phyloP scores from a whole-genome alignment of 2,113 vertebrate genomes.

The Vanacampus margaritifer region DNA sequence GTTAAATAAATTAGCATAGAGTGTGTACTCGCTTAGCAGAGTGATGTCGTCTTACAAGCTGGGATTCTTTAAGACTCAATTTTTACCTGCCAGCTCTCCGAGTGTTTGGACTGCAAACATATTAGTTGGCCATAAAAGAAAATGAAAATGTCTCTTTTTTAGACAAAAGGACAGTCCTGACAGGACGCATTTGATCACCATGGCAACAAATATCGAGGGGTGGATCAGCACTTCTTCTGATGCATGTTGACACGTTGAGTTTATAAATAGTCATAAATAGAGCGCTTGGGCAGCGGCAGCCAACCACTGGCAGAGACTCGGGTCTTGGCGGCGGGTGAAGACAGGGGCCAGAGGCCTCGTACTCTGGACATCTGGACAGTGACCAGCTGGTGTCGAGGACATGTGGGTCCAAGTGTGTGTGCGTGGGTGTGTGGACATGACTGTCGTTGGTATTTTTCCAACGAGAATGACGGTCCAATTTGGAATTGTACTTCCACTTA shows the following conservation, averaged over 20 bases:
- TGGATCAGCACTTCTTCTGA: not conserved
- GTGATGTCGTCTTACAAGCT: constrained; percentile 29
- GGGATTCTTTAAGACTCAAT: constrained; percentile 20
- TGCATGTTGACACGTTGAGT: not conserved
- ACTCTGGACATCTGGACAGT: constrained; percentile 2
- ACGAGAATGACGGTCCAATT: not conserved
- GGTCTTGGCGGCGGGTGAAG: constrained; percentile 3
- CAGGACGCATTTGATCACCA: not conserved
- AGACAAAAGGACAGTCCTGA: not conserved
- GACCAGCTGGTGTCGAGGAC: not conserved
- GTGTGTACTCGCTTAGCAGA: constrained; percentile 34
- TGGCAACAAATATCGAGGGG: not conserved
- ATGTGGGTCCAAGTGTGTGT: not conserved
- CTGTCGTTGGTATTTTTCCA: not conserved
- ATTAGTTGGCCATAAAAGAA: constrained; percentile 19
- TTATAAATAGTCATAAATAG: constrained; percentile 11
- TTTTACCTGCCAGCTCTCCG: constrained; percentile 7
- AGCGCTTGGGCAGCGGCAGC: not conserved
- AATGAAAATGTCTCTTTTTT: not conserved
- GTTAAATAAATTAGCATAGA: constrained; percentile 44
- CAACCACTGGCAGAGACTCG: not conserved
- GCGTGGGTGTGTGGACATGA: not conserved
- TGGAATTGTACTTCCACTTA: not conserved
- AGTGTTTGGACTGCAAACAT: constrained; percentile 22
- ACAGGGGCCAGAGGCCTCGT: not conserved